Base-by-base conservation (phyloP, 1,140 invertebrate genomes). In the Kradibia gibbosae region DNA sequence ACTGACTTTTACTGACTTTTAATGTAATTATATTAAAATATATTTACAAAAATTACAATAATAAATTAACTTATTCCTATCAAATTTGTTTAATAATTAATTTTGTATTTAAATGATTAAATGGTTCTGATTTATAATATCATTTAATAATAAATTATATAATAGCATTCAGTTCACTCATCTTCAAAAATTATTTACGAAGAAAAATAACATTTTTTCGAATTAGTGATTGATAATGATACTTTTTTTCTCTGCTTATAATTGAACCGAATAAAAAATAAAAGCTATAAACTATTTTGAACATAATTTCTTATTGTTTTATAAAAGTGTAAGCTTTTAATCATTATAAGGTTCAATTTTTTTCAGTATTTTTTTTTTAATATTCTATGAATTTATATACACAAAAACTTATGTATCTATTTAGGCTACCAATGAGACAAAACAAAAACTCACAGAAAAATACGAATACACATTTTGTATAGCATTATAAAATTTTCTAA, bases 31-130 rank as follows among this genome's bases (percentile, higher is more conserved):
- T 82, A 81, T 39, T 42, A 78, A 82, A 25, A 77, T 82, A 82
- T 67, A 62, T 82, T 77, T 82, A 74, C 77, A 82, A 82, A 82
- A 77, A 82, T 77, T 73, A 82, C 67, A 82, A 82, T 82, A 82
- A 82, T 60, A 81, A 81, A 76, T 81, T 76, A 75, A 76, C 73
- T 81, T 70, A 75, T 81, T 62, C 75, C 75, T 81, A 73, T 76
- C 70, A 81, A 75, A 74, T n/a, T n/a, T n/a, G n/a, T n/a, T n/a
- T n/a, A n/a, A n/a, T n/a, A n/a, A n/a, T n/a, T n/a, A n/a, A n/a
- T n/a, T n/a, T n/a, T n/a, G n/a, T n/a, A n/a, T n/a, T n/a, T n/a
- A n/a, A n/a, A n/a, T n/a, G n/a, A n/a, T n/a, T n/a, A n/a, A n/a
- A n/a, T n/a, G n/a, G n/a, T n/a, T n/a, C n/a, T n/a, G n/a, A n/a